Conservation (phyloP, 2,113 vertebrate genomes). For the Psilopsiagon aurifrons region DNA sequence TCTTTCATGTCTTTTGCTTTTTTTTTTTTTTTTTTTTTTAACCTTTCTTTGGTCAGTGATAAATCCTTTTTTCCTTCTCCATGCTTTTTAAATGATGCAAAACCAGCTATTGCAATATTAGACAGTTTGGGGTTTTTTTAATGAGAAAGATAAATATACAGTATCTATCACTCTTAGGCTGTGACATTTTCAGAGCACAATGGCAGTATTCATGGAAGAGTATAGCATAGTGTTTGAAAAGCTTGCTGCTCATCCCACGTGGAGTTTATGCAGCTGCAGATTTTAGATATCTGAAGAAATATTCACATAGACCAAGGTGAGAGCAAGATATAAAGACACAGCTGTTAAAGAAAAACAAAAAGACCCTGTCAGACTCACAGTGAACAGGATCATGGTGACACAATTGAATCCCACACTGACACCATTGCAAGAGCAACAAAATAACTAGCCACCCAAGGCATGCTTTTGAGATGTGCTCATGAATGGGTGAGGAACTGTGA, state of each 20-base stretch:
- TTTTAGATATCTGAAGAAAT: background rate
- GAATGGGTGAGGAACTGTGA: background rate
- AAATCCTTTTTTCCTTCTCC: background rate
- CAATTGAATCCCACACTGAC: background rate
- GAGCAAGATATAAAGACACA: background rate
- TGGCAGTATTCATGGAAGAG: constrained; percentile 9
- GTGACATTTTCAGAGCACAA: background rate
- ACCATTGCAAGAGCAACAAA: background rate
- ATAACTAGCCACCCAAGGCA: background rate
- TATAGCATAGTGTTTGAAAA: background rate
- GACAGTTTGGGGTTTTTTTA: background rate
- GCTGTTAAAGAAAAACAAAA: background rate
- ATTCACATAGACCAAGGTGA: background rate
- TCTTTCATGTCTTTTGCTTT: background rate
- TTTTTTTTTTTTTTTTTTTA: background rate
- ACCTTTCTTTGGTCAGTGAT: background rate
- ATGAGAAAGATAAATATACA: constrained; percentile 34
- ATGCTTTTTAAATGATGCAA: background rate
- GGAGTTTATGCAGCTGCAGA: constrained; percentile 29
- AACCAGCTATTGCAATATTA: background rate
- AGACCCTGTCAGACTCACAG: background rate
- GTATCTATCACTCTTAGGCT: background rate
- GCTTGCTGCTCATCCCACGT: background rate
- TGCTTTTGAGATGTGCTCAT: background rate
- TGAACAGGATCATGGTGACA: background rate